Conservation (phyloP, 2,888 invertebrate genomes). For the Ectemnius continuus region DNA sequence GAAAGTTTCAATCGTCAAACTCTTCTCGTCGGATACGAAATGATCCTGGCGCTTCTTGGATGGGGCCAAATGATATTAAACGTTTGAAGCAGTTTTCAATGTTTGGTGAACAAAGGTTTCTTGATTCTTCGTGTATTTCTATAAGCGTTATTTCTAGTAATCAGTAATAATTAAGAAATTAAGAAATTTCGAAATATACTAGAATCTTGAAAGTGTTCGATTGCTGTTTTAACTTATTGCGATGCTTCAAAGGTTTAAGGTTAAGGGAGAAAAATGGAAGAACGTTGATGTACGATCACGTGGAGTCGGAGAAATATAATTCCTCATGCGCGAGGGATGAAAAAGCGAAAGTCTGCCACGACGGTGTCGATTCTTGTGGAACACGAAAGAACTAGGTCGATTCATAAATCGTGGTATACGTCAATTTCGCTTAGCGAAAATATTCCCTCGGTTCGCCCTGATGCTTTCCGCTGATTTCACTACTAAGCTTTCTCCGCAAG, state of each 20-base stretch:
- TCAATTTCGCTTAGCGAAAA: neutral
- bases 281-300: slow-evolving; percentile 48
- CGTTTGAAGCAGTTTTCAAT: slow-evolving; percentile 41
- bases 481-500: no score
- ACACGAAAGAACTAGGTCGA: neutral
- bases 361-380: slow-evolving; percentile 24
- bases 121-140: no score
- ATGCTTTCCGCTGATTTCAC: no score
- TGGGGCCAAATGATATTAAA: slow-evolving; percentile 46
- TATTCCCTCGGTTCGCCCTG: no score
- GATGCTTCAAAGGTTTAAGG: slow-evolving; percentile 48
- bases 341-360: slow-evolving; percentile 21
- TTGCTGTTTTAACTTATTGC: neutral
- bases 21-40: slow-evolving; percentile 19
- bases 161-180: no score
- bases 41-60: slow-evolving; percentile 45
- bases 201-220: no score
- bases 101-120: neutral
- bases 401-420: slow-evolving; percentile 33
- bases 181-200: no score
- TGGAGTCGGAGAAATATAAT: slow-evolving; percentile 48
- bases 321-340: slow-evolving; percentile 18
- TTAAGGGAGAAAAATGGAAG: slow-evolving; percentile 32
- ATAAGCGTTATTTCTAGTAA: no score
- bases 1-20: neutral